These are phyloP conservation scores for Hipparchia sbordonii DNA, from an alignment of 2,888 invertebrate species.

Conservation along the genomic window DNA sequence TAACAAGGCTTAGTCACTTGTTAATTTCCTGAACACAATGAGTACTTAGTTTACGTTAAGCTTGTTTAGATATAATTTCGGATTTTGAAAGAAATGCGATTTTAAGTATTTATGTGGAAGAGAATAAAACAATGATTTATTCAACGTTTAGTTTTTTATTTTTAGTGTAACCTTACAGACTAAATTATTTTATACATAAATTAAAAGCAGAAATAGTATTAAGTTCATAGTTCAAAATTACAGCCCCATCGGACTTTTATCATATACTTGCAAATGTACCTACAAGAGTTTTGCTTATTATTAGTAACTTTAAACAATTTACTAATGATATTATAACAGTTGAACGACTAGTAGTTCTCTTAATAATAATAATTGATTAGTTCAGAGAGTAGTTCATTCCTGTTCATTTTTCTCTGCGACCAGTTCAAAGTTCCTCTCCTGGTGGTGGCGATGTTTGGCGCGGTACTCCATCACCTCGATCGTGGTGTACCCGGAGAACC, in stretches of 20 bases:
- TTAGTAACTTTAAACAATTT: no score
- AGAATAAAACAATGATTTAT: slow-evolving; percentile 74
- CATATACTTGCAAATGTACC: no score
- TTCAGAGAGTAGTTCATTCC: slow-evolving; percentile 41
- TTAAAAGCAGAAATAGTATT: no score
- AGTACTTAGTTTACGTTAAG: slow-evolving; percentile 64
- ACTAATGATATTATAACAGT: no score
- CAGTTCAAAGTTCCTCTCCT: slow-evolving; percentile 71
- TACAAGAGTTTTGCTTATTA: no score
- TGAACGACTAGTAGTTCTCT: no score
- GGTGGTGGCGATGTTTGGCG: slow-evolving; percentile 64
- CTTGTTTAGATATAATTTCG: slow-evolving; percentile 59
- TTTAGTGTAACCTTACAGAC: slow-evolving; percentile 40
- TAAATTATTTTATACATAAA: not conserved
- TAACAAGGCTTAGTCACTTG: slow-evolving; percentile 70
- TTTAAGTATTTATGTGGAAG: slow-evolving; percentile 76
- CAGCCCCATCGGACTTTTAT: no score
- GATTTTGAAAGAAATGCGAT: slow-evolving; percentile 57
- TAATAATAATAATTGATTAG: no score
- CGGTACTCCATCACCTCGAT: slow-evolving; percentile 84
- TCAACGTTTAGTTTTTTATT: slow-evolving; percentile 51
- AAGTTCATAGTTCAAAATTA: not conserved
- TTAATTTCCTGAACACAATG: slow-evolving; percentile 59
- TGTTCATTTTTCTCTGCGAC: slow-evolving; percentile 58
- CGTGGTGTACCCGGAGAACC: slow-evolving; percentile 88